Base-by-base conservation (phyloP, 2,888 invertebrate genomes). In the Cheilosia grossa region DNA sequence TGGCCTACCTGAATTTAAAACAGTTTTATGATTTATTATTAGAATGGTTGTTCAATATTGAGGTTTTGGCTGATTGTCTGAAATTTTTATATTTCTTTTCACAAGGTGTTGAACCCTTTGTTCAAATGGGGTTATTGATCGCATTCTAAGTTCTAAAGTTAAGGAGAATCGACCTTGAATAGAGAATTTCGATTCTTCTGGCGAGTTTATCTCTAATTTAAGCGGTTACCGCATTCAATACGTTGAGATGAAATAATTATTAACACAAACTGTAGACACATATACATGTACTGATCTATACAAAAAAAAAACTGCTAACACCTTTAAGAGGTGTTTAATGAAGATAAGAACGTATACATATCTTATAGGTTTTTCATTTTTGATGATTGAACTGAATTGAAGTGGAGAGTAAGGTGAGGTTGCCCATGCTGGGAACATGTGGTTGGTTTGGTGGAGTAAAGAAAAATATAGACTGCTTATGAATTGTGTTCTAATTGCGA, bases 101-200 rank as follows among this genome's bases (percentile, higher is more conserved):
- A 1, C 10, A 47, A 47, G 47, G 47, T 51, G 4, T 24, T 10
- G 15, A 51, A 13, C 5, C 13, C 13, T 49, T 49, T 13, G 13
- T 51, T 51, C 6, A 24, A 40, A 17, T 21, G 44, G 51, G 19
- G 56, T 67, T 42, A 59, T 67, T 75, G 58, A 42, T 59, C 42
- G 21, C 2, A 33, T 51, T 59, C 17, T 10, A 42, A 61, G 30
- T 42, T 59, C 17, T 10, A 51, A 61, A 40, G 40, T 19, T 53
- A 24, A 67, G n/a, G n/a, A n/a, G 51, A 66, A 51, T 7, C 47
- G 75, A 75, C 75, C 75, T 75, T 75, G 75, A 44, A 7, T 59
- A 21, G 17, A 66, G 42, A 66, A 21, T 75, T 56, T 66, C 2
- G 17, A 17, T 72, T 61, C 53, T 44, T 2, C 9, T 24, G 5